These are phyloP conservation scores for Dromas ardeola DNA, from an alignment of 2,113 vertebrate species.

Conservation along the genomic window DNA sequence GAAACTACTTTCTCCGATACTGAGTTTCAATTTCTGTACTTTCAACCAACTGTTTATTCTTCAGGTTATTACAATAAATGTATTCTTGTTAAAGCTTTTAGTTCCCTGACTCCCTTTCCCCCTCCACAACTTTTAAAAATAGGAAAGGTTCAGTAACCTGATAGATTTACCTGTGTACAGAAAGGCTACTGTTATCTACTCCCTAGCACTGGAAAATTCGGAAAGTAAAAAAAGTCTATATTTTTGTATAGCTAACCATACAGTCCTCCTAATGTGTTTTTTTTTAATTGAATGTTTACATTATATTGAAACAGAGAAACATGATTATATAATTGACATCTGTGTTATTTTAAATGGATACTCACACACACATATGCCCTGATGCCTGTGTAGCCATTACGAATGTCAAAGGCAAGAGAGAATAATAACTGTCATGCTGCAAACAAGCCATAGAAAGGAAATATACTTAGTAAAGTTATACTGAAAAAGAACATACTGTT, in stretches of 20 bases:
- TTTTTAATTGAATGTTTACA: neutral
- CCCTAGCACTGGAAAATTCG: neutral
- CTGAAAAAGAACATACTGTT: neutral
- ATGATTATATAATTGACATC: neutral
- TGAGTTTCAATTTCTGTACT: neutral
- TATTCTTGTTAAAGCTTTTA: neutral
- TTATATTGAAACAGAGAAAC: neutral
- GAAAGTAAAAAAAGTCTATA: neutral
- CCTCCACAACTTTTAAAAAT: neutral
- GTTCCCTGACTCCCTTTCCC: neutral
- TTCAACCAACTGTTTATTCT: neutral
- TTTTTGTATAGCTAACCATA: neutral
- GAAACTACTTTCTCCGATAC: neutral
- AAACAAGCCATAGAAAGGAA: neutral
- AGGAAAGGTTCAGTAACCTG: neutral
- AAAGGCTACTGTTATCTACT: neutral
- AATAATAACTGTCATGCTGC: neutral
- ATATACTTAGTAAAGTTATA: neutral
- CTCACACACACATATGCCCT: neutral
- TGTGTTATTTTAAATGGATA: neutral
- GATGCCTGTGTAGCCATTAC: neutral
- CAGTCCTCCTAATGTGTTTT: neutral
- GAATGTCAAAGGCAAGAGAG: neutral
- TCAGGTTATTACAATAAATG: neutral
- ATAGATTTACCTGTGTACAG: neutral